These are phyloP conservation scores for Kryptolebias marmoratus DNA, from an alignment of 2,113 vertebrate species.

Conservation along the genomic window DNA sequence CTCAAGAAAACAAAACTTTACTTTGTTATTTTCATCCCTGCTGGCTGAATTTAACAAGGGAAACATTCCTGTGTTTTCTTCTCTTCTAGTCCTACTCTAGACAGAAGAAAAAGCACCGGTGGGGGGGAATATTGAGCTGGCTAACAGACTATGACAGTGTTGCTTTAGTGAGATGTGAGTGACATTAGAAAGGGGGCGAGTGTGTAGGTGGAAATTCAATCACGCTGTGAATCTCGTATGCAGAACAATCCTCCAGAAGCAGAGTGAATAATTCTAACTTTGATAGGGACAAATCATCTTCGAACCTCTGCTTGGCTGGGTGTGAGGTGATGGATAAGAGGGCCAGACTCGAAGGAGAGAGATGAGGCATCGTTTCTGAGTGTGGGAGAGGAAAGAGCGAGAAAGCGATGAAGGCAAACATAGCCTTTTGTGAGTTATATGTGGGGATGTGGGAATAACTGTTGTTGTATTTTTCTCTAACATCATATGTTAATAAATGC, in stretches of 20 bases:
- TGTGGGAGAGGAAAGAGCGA: slow-evolving; percentile 17
- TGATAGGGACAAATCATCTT: slow-evolving; percentile 39
- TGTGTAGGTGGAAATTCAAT: slow-evolving; percentile 59
- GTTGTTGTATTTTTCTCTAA: slow-evolving; percentile 18
- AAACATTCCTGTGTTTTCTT: slow-evolving; percentile 22
- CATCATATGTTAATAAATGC: slow-evolving; percentile 2
- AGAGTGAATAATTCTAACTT: slow-evolving; percentile 49
- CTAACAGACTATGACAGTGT: slow-evolving; percentile 53
- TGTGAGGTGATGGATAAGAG: slow-evolving; percentile 26
- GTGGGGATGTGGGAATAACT: slow-evolving; percentile 19
- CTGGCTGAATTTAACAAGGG: slow-evolving; percentile 43
- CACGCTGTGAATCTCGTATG: slow-evolving; percentile 40
- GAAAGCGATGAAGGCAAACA: not conserved
- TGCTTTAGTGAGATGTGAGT: slow-evolving; percentile 49
- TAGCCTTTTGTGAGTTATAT: slow-evolving; percentile 6
- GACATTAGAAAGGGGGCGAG: slow-evolving; percentile 52
- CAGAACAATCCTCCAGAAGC: slow-evolving; percentile 41
- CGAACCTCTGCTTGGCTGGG: slow-evolving; percentile 26
- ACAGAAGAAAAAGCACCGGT: slow-evolving; percentile 39
- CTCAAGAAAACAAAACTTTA: slow-evolving; percentile 52
- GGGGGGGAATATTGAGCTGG: slow-evolving; percentile 49
- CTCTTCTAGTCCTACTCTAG: not conserved
- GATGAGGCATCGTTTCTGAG: slow-evolving; percentile 18
- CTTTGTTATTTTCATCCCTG: slow-evolving; percentile 44
- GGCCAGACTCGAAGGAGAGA: slow-evolving; percentile 21